These are phyloP conservation scores for Alloplasta piceator DNA, from an alignment of 2,888 invertebrate genomes.

Conservation along the genomic window DNA sequence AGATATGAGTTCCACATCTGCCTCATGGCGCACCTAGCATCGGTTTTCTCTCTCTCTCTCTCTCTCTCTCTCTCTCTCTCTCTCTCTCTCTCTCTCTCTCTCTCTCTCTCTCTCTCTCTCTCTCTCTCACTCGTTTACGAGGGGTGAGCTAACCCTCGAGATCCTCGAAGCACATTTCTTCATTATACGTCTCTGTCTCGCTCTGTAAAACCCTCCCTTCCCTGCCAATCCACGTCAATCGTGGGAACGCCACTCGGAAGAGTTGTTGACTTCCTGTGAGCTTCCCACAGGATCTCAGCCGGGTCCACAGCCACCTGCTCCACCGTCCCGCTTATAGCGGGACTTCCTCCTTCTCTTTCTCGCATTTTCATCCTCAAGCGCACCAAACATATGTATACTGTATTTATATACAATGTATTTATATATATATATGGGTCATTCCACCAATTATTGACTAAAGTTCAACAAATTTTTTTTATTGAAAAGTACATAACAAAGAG, in stretches of 20 bases:
- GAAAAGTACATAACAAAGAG: too few relatives aligned
- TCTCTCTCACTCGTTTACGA: too few relatives aligned
- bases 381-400: not conserved
- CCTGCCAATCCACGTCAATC: slow-evolving; percentile 75
- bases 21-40: slow-evolving; percentile 72
- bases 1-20: slow-evolving; percentile 82
- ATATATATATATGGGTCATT: not conserved
- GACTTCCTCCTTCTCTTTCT: slow-evolving; percentile 62
- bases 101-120: too few relatives aligned
- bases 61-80: too few relatives aligned
- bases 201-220: slow-evolving; percentile 41
- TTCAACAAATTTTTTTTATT: too few relatives aligned
- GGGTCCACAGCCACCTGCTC: slow-evolving; percentile 79
- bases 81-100: too few relatives aligned
- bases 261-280: slow-evolving; percentile 83
- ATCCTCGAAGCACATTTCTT: slow-evolving; percentile 48
- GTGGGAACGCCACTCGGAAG: slow-evolving; percentile 83
- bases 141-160: slow-evolving; percentile 67
- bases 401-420: slow-evolving; percentile 1
- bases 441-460: too few relatives aligned
- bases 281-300: slow-evolving; percentile 82
- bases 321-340: slow-evolving; percentile 71
- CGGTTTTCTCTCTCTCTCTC: slow-evolving; percentile 63
- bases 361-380: not conserved
- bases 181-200: slow-evolving; percentile 47